A percentile compares a stretch with the other conserved stretches of the same genome.
These are phyloP conservation scores for Macrochelys suwanniensis DNA, from an alignment of 2,797 vertebrate genomes.

Conservation along the genomic window DNA sequence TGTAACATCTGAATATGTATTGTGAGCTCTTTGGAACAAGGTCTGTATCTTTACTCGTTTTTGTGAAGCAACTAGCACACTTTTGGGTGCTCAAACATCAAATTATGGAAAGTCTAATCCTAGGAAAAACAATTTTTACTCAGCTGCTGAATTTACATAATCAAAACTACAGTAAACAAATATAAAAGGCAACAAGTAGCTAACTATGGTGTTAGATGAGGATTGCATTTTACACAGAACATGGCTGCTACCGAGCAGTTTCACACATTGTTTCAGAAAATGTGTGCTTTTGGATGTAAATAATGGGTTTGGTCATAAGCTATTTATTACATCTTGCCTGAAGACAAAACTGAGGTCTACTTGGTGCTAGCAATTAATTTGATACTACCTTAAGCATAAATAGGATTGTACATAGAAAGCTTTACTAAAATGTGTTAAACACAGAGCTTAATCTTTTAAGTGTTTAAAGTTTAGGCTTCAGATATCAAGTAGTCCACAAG, in stretches of 20 bases:
- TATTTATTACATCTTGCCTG: background rate
- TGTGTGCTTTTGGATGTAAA: background rate
- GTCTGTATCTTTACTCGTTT: too few species aligned
- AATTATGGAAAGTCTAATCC: background rate
- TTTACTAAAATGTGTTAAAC: background rate
- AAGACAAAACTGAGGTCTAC: too few species aligned
- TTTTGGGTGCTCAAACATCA: background rate
- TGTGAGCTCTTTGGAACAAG: background rate
- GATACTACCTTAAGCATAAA: background rate
- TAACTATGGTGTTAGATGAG: background rate
- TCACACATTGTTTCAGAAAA: background rate
- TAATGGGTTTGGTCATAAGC: background rate
- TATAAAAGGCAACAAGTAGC: background rate
- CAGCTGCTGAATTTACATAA: background rate
- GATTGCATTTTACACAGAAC: background rate
- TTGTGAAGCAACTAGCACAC: background rate
- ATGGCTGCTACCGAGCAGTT: background rate
- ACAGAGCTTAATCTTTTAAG: background rate
- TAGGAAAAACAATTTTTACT: background rate
- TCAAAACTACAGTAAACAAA: background rate
- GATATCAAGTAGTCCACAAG: background rate
- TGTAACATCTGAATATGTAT: background rate
- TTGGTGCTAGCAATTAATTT: background rate
- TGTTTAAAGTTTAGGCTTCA: background rate
- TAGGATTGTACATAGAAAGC: background rate